Evolutionary conservation across 2,113 vertebrate genomes (phyloP).

Genomic region (Megaleporinus macrocephalus): DNA sequence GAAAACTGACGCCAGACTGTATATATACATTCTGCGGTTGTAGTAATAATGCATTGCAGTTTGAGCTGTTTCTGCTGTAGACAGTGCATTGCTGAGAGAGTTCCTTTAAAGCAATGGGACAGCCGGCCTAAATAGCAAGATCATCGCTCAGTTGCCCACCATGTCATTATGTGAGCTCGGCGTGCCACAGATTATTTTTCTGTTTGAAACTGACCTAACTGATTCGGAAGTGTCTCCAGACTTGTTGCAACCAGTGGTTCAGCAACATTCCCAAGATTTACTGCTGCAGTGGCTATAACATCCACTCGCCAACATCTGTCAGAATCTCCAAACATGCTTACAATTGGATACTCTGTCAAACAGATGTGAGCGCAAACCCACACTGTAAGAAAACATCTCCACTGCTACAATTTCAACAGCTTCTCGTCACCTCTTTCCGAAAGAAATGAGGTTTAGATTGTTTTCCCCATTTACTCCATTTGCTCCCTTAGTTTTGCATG

Average conservation of each 20-base stretch:
- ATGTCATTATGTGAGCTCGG: neutral
- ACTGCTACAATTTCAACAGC: neutral
- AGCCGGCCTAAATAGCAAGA: slow-evolving; percentile 9
- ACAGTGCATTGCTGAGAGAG: neutral
- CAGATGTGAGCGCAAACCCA: slow-evolving; percentile 58
- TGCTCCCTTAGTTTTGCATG: too few species aligned
- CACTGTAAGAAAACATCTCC: slow-evolving; percentile 4
- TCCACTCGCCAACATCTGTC: slow-evolving; percentile 61
- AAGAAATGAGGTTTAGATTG: neutral
- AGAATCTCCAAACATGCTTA: slow-evolving; percentile 65
- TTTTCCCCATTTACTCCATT: neutral
- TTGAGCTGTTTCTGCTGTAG: too few species aligned
- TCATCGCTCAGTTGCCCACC: neutral
- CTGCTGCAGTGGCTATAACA: slow-evolving; percentile 56
- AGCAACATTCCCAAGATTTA: slow-evolving; percentile 65
- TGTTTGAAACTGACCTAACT: slow-evolving; percentile 65
- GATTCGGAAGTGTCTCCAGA: slow-evolving; percentile 16
- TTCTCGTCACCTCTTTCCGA: neutral
- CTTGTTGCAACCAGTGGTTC: slow-evolving; percentile 54
- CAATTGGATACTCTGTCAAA: slow-evolving; percentile 60
- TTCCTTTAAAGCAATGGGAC: neutral
- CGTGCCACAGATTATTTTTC: slow-evolving; percentile 46
- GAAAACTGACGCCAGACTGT: too few species aligned
- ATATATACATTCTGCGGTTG: too few species aligned
- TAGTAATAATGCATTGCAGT: too few species aligned